Evolutionary conservation across 64 coral and sea anemone genomes (phyloP).

Genomic region (Pachyseris speciosa): DNA sequence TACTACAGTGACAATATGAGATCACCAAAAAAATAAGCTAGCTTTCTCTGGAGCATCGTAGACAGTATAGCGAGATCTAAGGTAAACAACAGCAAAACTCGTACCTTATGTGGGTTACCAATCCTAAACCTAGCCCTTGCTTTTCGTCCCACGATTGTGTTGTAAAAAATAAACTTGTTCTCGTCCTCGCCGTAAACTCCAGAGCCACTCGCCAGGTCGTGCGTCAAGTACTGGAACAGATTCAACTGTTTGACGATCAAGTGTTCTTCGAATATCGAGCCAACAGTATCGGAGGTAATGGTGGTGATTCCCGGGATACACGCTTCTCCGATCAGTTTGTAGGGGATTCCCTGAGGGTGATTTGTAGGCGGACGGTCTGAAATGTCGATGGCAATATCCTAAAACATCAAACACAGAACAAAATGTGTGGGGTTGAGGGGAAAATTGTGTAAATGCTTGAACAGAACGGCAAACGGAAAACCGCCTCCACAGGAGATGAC

Average conservation of each 20-base stretch:
- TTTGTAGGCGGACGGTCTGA: slow-evolving; percentile 88
- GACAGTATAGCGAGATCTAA: not conserved
- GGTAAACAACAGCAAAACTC: not conserved
- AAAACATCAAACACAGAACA: not conserved
- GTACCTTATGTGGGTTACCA: slow-evolving; percentile 91
- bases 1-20: too few species aligned
- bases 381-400: slow-evolving; percentile 96
- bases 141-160: slow-evolving; percentile 93
- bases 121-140: slow-evolving; percentile 93
- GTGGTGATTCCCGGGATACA: slow-evolving; percentile 90
- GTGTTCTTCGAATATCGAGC: slow-evolving; percentile 98
- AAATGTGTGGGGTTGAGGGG: not conserved
- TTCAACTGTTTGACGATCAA: slow-evolving; percentile 92
- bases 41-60: not conserved
- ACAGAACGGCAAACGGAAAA: too few species aligned
- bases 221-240: slow-evolving; percentile 84
- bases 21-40: too few species aligned
- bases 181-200: slow-evolving; percentile 98
- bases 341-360: slow-evolving; percentile 98
- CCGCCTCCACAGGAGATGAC: too few species aligned
- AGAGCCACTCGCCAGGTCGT: slow-evolving; percentile 88
- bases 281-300: slow-evolving; percentile 72
- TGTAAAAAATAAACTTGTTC: slow-evolving; percentile 98
- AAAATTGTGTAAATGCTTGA: too few species aligned
- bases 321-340: slow-evolving; percentile 95